Percentiles rank a stretch among this genome's conserved stretches.
Conservation (phyloP, 2,888 invertebrate genomes). For the Lucinisca nassula region DNA sequence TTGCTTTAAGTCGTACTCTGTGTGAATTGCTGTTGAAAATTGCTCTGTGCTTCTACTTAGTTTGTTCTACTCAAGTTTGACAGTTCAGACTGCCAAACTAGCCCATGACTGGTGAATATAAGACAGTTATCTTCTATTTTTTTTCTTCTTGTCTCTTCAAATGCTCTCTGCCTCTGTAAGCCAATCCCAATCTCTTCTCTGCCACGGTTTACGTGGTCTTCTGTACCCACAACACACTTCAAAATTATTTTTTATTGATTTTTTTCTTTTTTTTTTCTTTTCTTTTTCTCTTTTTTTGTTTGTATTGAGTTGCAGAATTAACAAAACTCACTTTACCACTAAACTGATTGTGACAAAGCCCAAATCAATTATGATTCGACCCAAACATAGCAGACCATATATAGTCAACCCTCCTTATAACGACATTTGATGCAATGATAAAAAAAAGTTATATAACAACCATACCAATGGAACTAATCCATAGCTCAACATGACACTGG, state of each 20-base stretch:
- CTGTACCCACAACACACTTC: neutral
- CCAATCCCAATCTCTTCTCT: neutral
- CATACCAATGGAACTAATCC: no score
- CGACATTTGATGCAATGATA: no score
- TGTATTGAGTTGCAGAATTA: neutral
- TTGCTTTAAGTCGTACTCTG: neutral
- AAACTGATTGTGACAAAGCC: no score
- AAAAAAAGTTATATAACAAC: no score
- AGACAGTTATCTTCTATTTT: neutral
- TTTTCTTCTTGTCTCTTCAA: neutral
- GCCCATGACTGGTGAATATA: neutral
- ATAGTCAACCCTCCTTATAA: no score
- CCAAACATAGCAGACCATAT: no score
- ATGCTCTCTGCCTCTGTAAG: conserved; percentile 9
- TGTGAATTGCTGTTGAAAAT: conserved; percentile 59
- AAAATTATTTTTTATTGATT: neutral
- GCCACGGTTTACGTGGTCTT: neutral
- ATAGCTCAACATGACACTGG: no score
- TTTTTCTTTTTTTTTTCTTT: neutral
- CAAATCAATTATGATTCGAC: no score
- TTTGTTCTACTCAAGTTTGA: neutral
- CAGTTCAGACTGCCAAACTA: neutral
- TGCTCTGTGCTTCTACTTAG: conserved; percentile 59
- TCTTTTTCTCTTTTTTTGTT: neutral
- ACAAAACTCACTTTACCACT: neutral